These are phyloP conservation scores for Rhagoletis pomonella DNA, from an alignment of 1,140 invertebrate genomes.

Conservation along the genomic window DNA sequence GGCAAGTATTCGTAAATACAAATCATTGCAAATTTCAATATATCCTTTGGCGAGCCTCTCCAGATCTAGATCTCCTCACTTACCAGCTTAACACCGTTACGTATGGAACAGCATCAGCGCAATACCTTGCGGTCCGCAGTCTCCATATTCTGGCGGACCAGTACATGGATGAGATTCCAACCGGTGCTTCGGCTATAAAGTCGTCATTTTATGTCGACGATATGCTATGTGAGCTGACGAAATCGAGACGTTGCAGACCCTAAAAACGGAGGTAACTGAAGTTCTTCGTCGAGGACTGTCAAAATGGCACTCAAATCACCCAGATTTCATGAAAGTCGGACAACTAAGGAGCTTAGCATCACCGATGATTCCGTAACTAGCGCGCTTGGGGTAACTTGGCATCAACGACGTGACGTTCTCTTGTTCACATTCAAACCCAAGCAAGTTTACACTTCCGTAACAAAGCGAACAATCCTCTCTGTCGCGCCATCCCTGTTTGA, in stretches of 20 bases:
- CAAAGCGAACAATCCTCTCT: background rate
- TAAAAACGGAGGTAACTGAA: background rate
- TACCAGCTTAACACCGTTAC: background rate
- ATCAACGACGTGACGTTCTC: background rate
- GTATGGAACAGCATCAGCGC: background rate
- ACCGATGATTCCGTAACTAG: background rate
- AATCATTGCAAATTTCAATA: constrained; percentile 61
- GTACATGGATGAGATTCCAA: too few species aligned
- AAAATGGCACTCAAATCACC: constrained; percentile 49
- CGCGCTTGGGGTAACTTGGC: background rate
- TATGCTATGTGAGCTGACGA: background rate
- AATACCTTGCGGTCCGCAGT: background rate
- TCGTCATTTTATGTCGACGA: constrained; percentile 5
- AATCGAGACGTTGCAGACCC: background rate
- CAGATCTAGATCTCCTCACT: background rate
- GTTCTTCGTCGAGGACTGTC: constrained; percentile 50
- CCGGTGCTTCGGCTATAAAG: too few species aligned
- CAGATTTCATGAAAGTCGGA: constrained; percentile 16
- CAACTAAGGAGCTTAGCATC: background rate
- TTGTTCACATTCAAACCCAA: background rate
- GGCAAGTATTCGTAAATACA: constrained; percentile 56
- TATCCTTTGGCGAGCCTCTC: constrained; percentile 64
- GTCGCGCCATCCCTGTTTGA: background rate
- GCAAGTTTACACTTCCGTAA: background rate
- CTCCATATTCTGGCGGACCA: background rate